Conservation (phyloP, 2,888 invertebrate genomes). For the Osedax fenrisi region DNA sequence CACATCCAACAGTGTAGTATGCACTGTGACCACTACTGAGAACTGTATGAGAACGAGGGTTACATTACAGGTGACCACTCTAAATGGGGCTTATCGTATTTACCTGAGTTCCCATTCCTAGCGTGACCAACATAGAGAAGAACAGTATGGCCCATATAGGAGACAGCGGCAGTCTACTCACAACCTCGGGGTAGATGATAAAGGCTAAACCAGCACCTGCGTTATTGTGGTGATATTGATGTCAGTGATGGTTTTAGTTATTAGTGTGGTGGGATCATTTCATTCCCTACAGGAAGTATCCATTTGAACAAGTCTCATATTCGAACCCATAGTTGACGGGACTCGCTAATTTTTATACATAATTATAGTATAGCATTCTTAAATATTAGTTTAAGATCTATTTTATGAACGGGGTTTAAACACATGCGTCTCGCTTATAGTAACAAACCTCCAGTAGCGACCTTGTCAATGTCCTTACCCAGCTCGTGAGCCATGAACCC, state of each 20-base stretch:
- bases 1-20: slow-evolving; percentile 53
- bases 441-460: slow-evolving; percentile 42
- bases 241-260: too few species aligned
- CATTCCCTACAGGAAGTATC: background rate
- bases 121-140: slow-evolving; percentile 44
- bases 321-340: background rate
- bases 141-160: slow-evolving; percentile 65
- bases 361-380: background rate
- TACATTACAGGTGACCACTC: background rate
- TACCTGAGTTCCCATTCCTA: slow-evolving; percentile 43
- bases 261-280: too few species aligned
- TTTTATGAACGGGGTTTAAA: too few species aligned
- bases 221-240: background rate
- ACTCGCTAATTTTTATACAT: background rate
- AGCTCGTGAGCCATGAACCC: slow-evolving; percentile 47
- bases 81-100: too few species aligned
- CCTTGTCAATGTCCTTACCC: slow-evolving; percentile 39
- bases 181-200: slow-evolving; percentile 71
- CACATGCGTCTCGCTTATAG: too few species aligned
- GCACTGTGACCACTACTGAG: slow-evolving; percentile 53
- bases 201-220: slow-evolving; percentile 64
- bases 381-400: too few species aligned
- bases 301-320: background rate
- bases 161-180: slow-evolving; percentile 65
- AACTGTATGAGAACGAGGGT: slow-evolving; percentile 40